phyloP scores from a whole-genome alignment of 2,797 vertebrate species.

The Heterohyrax brucei region DNA sequence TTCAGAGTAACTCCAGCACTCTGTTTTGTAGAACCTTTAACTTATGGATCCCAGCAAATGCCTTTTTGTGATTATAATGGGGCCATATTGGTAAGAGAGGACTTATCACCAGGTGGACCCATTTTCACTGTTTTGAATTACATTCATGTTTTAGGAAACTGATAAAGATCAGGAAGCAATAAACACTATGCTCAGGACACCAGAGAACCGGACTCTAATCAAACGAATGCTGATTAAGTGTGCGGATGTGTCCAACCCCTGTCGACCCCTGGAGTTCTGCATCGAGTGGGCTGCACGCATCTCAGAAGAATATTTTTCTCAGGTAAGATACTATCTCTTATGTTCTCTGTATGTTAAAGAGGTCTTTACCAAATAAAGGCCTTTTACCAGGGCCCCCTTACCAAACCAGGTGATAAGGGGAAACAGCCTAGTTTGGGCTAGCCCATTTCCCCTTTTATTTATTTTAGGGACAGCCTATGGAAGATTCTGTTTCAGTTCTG shows the following conservation, averaged over 20 bases:
- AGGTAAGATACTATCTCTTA: constrained; percentile 91
- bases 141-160: constrained; percentile 50
- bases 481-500: background rate
- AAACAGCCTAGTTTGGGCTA: background rate
- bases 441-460: background rate
- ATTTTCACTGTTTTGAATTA: background rate
- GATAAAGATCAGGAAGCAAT: background rate
- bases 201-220: constrained; percentile 97
- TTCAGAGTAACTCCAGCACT: background rate
- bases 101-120: background rate
- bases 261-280: constrained; percentile 95
- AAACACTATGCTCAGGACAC: constrained; percentile 93
- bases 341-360: background rate
- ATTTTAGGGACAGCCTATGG: background rate
- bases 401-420: background rate
- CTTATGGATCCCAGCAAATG: background rate
- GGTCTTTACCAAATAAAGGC: background rate
- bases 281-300: constrained; percentile 98
- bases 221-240: constrained; percentile 99
- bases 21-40: background rate
- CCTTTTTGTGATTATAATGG: constrained; percentile 80
- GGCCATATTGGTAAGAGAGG: constrained; percentile 91
- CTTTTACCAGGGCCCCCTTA: background rate
- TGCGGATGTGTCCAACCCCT: constrained; percentile 98
- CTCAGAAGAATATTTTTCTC: constrained; percentile 99